Conservation (phyloP, 2,888 invertebrate genomes). For the Pinctada fucata region DNA sequence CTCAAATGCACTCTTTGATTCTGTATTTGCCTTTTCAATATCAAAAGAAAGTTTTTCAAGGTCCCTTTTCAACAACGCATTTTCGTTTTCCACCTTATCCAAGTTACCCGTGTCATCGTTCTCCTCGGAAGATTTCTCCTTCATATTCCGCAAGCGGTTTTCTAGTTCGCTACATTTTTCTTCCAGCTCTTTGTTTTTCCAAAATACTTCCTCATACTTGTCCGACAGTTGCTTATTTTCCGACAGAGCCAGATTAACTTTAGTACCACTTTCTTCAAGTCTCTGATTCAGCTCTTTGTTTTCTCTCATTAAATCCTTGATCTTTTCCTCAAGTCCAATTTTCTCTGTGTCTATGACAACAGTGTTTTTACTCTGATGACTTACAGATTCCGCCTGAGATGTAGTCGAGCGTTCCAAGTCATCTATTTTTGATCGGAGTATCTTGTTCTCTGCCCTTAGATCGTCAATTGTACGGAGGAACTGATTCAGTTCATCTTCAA, state of each 20-base stretch:
- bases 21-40: not conserved
- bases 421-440: slow-evolving; percentile 53
- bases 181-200: slow-evolving; percentile 1
- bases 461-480: slow-evolving; percentile 61
- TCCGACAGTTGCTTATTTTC: slow-evolving; percentile 14
- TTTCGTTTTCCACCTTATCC: slow-evolving; percentile 5
- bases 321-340: slow-evolving; percentile 38
- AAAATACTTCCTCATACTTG: not conserved
- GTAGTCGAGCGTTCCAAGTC: slow-evolving; percentile 35
- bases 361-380: slow-evolving; percentile 30
- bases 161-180: not conserved
- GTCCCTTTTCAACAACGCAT: slow-evolving; percentile 1
- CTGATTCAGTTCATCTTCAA: slow-evolving; percentile 66
- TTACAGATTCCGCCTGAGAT: not conserved
- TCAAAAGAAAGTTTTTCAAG: slow-evolving; percentile 6
- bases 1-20: not conserved
- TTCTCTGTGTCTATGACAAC: slow-evolving; percentile 49
- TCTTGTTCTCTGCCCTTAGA: slow-evolving; percentile 58
- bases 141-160: not conserved
- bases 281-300: slow-evolving; percentile 37
- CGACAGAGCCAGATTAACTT: slow-evolving; percentile 7
- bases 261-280: slow-evolving; percentile 12
- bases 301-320: slow-evolving; percentile 46
- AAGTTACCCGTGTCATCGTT: slow-evolving; percentile 9
- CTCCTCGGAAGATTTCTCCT: not conserved